Conservation (phyloP, 2,888 invertebrate species). For the Elegia similella region DNA sequence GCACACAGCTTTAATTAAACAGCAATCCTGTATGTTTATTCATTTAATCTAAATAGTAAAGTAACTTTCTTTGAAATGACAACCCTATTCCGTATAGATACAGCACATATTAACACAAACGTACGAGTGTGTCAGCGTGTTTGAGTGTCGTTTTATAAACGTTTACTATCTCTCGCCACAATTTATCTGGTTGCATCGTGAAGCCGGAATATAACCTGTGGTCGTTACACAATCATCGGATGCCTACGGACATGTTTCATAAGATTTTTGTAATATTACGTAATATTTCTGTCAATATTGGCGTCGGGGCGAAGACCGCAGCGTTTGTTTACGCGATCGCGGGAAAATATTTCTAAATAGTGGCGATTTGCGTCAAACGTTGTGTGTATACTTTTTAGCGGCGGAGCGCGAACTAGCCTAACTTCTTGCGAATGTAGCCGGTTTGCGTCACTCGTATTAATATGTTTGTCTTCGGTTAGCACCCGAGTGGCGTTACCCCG, state of each 20-base stretch:
- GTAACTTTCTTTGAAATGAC: neutral
- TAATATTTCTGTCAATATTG: constrained; percentile 8
- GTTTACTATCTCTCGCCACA: constrained; percentile 8
- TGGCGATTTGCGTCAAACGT: constrained; percentile 57
- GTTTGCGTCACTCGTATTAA: constrained; percentile 27
- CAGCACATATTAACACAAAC: neutral
- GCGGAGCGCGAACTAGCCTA: constrained; percentile 49
- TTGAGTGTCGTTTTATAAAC: constrained; percentile 4
- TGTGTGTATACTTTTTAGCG: constrained; percentile 61
- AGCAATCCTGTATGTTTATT: too few species aligned
- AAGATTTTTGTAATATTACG: constrained; percentile 14
- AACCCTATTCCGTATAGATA: neutral
- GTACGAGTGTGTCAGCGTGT: neutral
- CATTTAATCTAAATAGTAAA: neutral
- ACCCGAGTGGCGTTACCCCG: constrained; percentile 10
- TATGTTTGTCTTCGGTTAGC: constrained; percentile 17
- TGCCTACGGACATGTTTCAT: constrained; percentile 8
- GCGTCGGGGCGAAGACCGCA: constrained; percentile 22
- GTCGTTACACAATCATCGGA: constrained; percentile 7
- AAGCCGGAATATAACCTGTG: neutral
- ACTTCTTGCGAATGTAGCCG: constrained; percentile 34
- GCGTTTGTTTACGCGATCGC: constrained; percentile 29
- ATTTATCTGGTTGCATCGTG: constrained; percentile 8
- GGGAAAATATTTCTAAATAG: constrained; percentile 34
- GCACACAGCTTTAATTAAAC: too few species aligned